Evolutionary conservation across 2,797 vertebrate species (phyloP).

Genomic region (Mormyrops attenuatus): DNA sequence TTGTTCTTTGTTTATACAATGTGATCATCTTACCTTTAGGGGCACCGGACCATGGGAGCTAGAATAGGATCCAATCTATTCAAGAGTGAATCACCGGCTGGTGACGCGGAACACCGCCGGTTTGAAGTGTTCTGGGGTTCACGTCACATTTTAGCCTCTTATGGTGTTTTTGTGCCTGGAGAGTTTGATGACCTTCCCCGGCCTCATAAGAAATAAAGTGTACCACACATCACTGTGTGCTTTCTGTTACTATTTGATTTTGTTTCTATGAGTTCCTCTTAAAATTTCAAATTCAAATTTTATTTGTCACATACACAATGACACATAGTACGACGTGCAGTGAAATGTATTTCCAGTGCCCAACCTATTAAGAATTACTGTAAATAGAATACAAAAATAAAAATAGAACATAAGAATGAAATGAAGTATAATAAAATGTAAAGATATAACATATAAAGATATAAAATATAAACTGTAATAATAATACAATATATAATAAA

Average conservation of each 20-base stretch:
- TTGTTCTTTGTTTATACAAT: not conserved
- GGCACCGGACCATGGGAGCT: not conserved
- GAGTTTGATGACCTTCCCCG: constrained; percentile 28
- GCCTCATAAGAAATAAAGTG: constrained; percentile 41
- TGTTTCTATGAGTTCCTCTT: not conserved
- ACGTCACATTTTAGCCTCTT: not conserved
- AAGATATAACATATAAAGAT: too few relatives aligned
- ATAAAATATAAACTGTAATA: too few relatives aligned
- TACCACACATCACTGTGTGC: not conserved
- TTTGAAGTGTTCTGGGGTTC: not conserved
- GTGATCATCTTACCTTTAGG: not conserved
- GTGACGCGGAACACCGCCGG: not conserved
- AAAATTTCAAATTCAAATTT: too few relatives aligned
- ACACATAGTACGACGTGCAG: too few relatives aligned
- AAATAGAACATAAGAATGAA: too few relatives aligned
- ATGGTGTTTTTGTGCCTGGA: not conserved
- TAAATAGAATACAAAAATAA: too few relatives aligned
- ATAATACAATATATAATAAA: too few relatives aligned
- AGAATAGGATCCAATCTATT: not conserved
- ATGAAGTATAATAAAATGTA: too few relatives aligned
- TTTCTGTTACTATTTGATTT: not conserved
- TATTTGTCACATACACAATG: too few relatives aligned
- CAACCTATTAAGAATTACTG: too few relatives aligned
- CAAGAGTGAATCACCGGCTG: not conserved
- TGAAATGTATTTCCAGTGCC: too few relatives aligned